These are phyloP conservation scores for Taenioides sp. DNA, from an alignment of 2,797 vertebrate species.

Conservation along the genomic window DNA sequence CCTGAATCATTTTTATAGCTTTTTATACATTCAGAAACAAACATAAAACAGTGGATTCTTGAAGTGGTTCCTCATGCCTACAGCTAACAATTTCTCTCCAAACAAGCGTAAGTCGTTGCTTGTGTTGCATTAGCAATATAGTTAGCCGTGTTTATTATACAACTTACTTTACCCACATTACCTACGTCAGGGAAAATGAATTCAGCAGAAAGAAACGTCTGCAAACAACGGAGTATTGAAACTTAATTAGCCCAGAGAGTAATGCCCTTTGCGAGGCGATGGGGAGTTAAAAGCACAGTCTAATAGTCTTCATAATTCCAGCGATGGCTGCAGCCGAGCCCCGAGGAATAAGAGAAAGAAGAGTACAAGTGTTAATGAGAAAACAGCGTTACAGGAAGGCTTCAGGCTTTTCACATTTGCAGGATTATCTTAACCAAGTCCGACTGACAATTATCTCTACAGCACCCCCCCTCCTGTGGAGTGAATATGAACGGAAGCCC, in stretches of 20 bases:
- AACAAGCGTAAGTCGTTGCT: not conserved
- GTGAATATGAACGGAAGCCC: conserved; percentile 1
- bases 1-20: too few relatives aligned
- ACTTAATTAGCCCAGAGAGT: conserved; percentile 8
- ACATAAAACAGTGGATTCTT: too few relatives aligned
- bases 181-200: not conserved
- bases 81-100: not conserved
- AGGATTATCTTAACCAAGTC: conserved; percentile 3
- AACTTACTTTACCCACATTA: conserved; percentile 9
- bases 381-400: not conserved
- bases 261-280: conserved; percentile 3
- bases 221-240: not conserved
- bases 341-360: conserved; percentile 2
- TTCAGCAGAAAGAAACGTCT: not conserved
- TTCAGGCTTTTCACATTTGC: conserved; percentile 9
- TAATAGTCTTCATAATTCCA: conserved; percentile 8
- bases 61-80: too few relatives aligned
- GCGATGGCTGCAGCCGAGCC: not conserved
- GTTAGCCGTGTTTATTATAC: not conserved
- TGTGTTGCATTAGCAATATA: not conserved
- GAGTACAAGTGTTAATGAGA: conserved; percentile 6
- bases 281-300: conserved; percentile 1
- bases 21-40: too few relatives aligned
- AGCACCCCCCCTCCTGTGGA: not conserved
- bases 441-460: conserved; percentile 2